Conservation (phyloP, 2,888 invertebrate species). For the Mimas tiliae region DNA sequence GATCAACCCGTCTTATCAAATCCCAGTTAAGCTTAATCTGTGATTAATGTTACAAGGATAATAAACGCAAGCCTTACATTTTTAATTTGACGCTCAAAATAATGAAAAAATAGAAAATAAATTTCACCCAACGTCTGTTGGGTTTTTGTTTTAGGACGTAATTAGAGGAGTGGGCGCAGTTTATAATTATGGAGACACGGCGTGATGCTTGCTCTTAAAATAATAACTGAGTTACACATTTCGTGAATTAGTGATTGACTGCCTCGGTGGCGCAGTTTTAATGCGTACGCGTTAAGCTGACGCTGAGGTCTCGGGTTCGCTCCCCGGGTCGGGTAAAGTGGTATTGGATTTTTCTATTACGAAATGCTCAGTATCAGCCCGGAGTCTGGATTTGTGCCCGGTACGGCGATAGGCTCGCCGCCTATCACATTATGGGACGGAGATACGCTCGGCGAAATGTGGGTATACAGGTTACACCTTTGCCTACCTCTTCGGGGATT, state of each 20-base stretch:
- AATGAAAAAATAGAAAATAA: conserved; percentile 76
- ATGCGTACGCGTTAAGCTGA: too few species aligned
- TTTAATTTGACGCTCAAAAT: conserved; percentile 64
- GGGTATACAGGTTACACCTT: too few species aligned
- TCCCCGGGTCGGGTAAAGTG: too few species aligned
- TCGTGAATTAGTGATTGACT: conserved; percentile 1
- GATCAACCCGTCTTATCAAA: conserved; percentile 2
- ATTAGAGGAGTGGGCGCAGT: conserved; percentile 68
- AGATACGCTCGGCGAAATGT: too few species aligned
- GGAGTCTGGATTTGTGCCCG: too few species aligned
- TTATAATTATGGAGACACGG: conserved; percentile 76
- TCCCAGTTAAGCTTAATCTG: conserved; percentile 20
- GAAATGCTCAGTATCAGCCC: too few species aligned
- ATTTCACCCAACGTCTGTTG: conserved; percentile 64
- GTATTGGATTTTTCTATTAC: too few species aligned
- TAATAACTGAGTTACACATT: conserved; percentile 16
- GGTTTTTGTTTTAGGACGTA: conserved; percentile 77
- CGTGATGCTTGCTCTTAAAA: conserved; percentile 25
- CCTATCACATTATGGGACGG: too few species aligned
- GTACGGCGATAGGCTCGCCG: too few species aligned
- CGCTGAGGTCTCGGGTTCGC: too few species aligned
- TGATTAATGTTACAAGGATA: conserved; percentile 35
- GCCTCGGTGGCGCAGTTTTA: too few species aligned
- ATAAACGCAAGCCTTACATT: conserved; percentile 65
- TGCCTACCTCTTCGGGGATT: too few species aligned